Percentiles rank a stretch among this genome's conserved stretches.
These are phyloP conservation scores for Axinella damicornis DNA, from an alignment of 37 sponge, comb jelly and placozoan species.

Conservation along the genomic window DNA sequence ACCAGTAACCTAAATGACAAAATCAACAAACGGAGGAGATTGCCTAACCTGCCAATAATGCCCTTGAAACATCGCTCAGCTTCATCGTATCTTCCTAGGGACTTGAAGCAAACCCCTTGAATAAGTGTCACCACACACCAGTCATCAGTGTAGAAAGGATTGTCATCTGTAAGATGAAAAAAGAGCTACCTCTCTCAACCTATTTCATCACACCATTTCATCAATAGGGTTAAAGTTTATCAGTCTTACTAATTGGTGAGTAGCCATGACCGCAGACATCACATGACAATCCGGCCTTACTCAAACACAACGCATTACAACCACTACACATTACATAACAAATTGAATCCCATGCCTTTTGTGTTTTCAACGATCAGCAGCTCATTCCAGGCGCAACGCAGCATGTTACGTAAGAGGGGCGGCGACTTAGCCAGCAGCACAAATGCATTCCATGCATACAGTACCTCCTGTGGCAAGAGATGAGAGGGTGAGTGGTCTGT, in stretches of 20 bases:
- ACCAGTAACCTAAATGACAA: not conserved
- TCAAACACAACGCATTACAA: too few species aligned
- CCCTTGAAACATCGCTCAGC: slow-evolving; percentile 55
- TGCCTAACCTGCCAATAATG: slow-evolving; percentile 33
- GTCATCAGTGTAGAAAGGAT: slow-evolving; percentile 57
- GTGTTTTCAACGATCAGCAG: slow-evolving; percentile 25
- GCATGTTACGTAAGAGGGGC: slow-evolving; percentile 26
- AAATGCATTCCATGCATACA: slow-evolving; percentile 86
- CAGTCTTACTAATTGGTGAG: not conserved
- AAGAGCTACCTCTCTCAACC: not conserved
- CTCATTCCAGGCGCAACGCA: slow-evolving; percentile 24
- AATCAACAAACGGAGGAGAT: not conserved
- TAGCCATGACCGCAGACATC: not conserved
- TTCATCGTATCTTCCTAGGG: slow-evolving; percentile 45
- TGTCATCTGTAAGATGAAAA: slow-evolving; percentile 9
- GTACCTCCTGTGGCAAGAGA: slow-evolving; percentile 64
- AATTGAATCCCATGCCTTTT: slow-evolving; percentile 16
- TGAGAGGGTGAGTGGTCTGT: too few species aligned
- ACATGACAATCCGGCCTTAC: too few species aligned
- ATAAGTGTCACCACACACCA: slow-evolving; percentile 69
- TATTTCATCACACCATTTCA: not conserved
- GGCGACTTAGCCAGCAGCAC: slow-evolving; percentile 35
- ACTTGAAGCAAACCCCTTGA: slow-evolving; percentile 70
- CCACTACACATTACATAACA: too few species aligned
- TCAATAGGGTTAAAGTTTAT: not conserved